Base-by-base conservation (phyloP, 1,140 invertebrate species). In the Paraescarpia echinospica region DNA sequence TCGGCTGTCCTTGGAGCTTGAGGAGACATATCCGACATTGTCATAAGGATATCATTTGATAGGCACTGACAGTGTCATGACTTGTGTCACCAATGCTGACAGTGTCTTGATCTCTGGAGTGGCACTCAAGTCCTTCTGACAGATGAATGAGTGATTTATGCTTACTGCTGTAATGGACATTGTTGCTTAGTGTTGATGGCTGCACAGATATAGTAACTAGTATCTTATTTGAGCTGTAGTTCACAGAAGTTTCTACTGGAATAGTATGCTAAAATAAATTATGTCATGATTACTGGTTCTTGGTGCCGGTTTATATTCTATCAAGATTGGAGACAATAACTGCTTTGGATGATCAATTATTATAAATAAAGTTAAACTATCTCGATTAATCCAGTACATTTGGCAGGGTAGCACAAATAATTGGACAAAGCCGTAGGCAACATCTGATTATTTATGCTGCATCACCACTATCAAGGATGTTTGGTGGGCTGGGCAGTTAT, bases 1-100 rank as follows among this genome's bases (percentile, higher is more conserved):
- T 90, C n/a, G 34, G 89, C 34, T 90, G 35, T 90, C 89, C 89
- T 18, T 35, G 35, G 89, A 35, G 35, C 35, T 35, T 90, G 89
- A 33, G n/a, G 27, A 90, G 89, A 90, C 89, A 90, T 31, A 90
- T 90, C 34, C 34, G 34, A 2, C 33, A 90, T 34, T 34, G 33
- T 34, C 89, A 90, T 35, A 90, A 90, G 18, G 89, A 34, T 18
- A 34, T 35, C 14, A 35, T 31, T 5, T 8, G 34, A 18, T 33
- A n/a, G 89, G 33, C 34, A 90, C 14, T 31, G 34, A 4, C 14
- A 34, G 89, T 90, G 35, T 90, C 35, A 90, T 90, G 4, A 90
- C 6, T 35, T 90, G 18, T 90, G 33, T 34, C n/a, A n/a, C n/a
- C n/a, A n/a, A n/a, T n/a, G n/a, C 14, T 31, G 34, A 4, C 14